Evolutionary conservation across 2,888 invertebrate species (phyloP).

Genomic region (Hirtodrosophila alboralis): DNA sequence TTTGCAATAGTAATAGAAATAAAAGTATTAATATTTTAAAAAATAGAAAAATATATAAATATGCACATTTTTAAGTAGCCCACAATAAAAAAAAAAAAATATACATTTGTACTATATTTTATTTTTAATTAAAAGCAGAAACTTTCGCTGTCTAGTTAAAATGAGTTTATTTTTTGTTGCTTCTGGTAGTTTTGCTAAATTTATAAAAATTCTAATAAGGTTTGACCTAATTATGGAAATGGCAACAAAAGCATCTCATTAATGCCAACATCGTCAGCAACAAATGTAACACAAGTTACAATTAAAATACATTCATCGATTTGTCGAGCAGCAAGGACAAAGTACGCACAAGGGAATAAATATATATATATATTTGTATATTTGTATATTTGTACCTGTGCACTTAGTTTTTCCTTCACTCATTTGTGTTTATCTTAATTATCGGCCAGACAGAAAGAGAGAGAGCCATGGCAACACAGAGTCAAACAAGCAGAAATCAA

Average conservation of each 20-base stretch:
- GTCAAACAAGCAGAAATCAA: conserved; percentile 53
- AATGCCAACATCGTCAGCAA: conserved; percentile 17
- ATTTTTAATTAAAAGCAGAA: too few species aligned
- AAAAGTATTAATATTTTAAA: too few species aligned
- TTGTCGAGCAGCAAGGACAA: conserved; percentile 8
- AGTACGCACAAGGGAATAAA: conserved; percentile 9
- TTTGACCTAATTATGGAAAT: conserved; percentile 18
- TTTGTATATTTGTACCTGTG: too few species aligned
- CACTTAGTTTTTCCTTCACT: conserved; percentile 23
- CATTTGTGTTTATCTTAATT: conserved; percentile 50
- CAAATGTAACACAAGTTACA: conserved; percentile 38
- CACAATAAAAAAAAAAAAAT: too few species aligned
- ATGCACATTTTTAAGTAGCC: too few species aligned
- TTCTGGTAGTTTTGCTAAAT: background rate
- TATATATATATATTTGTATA: conserved; percentile 28
- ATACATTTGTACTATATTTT: too few species aligned
- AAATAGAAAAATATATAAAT: too few species aligned
- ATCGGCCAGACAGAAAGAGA: conserved; percentile 34
- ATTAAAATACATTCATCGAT: conserved; percentile 43
- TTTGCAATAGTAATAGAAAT: too few species aligned
- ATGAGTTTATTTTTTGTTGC: too few species aligned
- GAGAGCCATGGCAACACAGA: conserved; percentile 20
- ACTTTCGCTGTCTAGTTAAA: too few species aligned
- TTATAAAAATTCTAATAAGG: background rate
- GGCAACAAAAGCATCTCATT: conserved; percentile 9